phyloP scores from a whole-genome alignment of 2,888 invertebrate genomes.

The Caenorhabditis macrosperma region DNA sequence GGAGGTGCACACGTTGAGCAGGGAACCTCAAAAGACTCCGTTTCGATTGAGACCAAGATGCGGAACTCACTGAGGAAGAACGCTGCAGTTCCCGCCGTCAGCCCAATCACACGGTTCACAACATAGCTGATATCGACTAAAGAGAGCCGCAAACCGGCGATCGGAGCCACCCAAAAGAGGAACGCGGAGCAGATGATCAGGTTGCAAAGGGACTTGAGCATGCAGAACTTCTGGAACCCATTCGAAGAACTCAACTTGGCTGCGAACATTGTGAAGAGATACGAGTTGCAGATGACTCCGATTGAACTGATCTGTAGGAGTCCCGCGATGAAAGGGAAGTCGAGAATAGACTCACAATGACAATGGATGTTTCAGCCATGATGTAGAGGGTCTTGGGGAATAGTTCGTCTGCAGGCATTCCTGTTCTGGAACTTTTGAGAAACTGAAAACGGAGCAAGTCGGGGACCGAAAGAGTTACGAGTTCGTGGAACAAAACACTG shows the following conservation, averaged over 20 bases:
- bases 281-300: slow-evolving; percentile 10
- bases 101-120: background rate
- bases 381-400: background rate
- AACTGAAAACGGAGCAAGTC: background rate
- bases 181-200: slow-evolving; percentile 18
- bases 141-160: too few relatives aligned
- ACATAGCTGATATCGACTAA: background rate
- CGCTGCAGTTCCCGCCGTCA: background rate
- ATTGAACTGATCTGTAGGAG: slow-evolving; percentile 26
- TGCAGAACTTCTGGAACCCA: slow-evolving; percentile 37
- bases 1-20: slow-evolving; percentile 16
- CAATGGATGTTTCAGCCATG: background rate
- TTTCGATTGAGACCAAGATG: too few relatives aligned
- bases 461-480: too few relatives aligned
- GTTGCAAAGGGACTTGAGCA: slow-evolving; percentile 24
- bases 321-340: background rate
- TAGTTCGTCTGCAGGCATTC: background rate
- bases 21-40: slow-evolving; percentile 17
- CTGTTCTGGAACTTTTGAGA: too few relatives aligned
- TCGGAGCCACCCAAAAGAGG: slow-evolving; percentile 40
- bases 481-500: too few relatives aligned
- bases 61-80: background rate
- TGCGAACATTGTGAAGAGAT: slow-evolving; percentile 9
- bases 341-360: background rate
- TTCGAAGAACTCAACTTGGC: background rate